A percentile compares a stretch with the other conserved stretches of the same genome.
Evolutionary conservation across 2,113 vertebrate species (phyloP).

Genomic region (Aspidoscelis tigris): DNA sequence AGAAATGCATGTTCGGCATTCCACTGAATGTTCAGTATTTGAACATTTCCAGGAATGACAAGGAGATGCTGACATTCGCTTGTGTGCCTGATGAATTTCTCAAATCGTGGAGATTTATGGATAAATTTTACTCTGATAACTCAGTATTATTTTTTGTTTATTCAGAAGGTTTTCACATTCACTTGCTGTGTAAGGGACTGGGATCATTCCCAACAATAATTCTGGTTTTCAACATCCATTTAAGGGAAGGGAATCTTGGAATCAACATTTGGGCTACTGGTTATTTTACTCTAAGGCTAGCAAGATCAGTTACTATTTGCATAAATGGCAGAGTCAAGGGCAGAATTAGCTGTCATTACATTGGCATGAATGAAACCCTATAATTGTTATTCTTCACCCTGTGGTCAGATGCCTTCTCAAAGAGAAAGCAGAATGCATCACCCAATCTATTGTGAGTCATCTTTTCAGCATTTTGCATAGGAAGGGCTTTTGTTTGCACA

Average conservation of each 20-base stretch:
- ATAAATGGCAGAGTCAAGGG: conserved; percentile 55
- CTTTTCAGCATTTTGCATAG: conserved; percentile 60
- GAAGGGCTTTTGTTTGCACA: conserved; percentile 64
- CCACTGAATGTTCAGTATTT: background rate
- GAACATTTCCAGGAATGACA: background rate
- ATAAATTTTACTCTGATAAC: background rate
- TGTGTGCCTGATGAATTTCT: background rate
- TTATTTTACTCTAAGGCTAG: conserved; percentile 58
- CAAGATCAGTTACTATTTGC: conserved; percentile 64
- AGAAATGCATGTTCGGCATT: background rate
- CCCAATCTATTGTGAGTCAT: conserved; percentile 44
- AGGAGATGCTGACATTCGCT: background rate
- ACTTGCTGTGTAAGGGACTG: background rate
- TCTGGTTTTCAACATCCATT: background rate
- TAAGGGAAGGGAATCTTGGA: conserved; percentile 51
- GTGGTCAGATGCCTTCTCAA: conserved; percentile 60
- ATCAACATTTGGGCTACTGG: conserved; percentile 57
- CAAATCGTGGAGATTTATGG: background rate
- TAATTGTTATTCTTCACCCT: conserved; percentile 61
- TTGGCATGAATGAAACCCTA: conserved; percentile 63
- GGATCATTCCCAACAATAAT: background rate
- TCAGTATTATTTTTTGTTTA: background rate
- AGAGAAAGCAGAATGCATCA: conserved; percentile 47
- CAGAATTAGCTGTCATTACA: conserved; percentile 62
- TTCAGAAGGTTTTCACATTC: background rate